Conservation (phyloP, 2,113 vertebrate species). For the Sander vitreus region DNA sequence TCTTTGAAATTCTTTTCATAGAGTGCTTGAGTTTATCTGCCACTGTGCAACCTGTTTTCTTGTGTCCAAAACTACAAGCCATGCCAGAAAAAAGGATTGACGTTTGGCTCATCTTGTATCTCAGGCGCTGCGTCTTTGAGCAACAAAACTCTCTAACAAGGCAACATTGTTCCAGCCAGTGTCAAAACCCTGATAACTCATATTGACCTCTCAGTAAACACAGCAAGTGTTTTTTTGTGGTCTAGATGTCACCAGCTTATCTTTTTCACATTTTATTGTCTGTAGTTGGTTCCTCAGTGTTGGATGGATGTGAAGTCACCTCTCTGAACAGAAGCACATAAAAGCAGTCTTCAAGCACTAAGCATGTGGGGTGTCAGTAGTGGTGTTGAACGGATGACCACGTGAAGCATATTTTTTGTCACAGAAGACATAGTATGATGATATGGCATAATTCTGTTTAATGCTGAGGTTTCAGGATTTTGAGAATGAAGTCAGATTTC, state of each 20-base stretch:
- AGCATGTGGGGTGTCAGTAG: background rate
- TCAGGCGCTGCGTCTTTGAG: conserved; percentile 23
- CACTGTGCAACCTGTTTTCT: conserved; percentile 50
- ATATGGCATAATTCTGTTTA: background rate
- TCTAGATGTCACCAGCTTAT: background rate
- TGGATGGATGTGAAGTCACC: background rate
- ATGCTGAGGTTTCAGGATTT: too few species aligned
- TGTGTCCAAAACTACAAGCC: conserved; percentile 41
- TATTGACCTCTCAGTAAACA: conserved; percentile 22
- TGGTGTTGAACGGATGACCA: background rate
- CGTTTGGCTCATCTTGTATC: conserved; percentile 18
- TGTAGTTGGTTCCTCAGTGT: background rate
- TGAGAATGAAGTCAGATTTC: too few species aligned
- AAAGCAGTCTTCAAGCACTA: conserved; percentile 15
- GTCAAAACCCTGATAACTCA: conserved; percentile 5
- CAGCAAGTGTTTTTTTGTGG: background rate
- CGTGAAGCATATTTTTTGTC: background rate
- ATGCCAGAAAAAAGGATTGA: conserved; percentile 47
- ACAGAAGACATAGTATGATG: too few species aligned
- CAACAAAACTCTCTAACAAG: conserved; percentile 36
- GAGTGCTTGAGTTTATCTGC: conserved; percentile 24
- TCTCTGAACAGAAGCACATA: background rate
- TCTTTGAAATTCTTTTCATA: conserved; percentile 47
- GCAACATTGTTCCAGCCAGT: background rate
- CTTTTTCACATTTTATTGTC: background rate